Evolutionary conservation across 1,140 invertebrate genomes (phyloP), one percentile per base, ranked within the genome.

Genomic region (Pachypsylla venusta): DNA sequence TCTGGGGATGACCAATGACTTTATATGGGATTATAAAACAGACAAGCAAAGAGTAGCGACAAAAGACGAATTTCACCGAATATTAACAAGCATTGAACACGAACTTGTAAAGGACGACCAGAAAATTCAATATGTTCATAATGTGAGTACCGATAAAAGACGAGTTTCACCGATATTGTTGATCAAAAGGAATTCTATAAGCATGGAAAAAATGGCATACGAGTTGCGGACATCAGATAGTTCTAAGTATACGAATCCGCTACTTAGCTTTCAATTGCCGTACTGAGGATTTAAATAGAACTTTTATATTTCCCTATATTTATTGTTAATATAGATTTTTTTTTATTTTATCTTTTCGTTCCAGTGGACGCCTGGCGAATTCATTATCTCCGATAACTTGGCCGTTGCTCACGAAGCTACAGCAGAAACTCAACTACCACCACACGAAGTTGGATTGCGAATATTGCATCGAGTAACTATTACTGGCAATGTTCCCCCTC

Each of bases 331-430:
- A n/a, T n/a, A n/a, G n/a, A n/a, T n/a, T n/a, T n/a, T n/a, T n/a
- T n/a, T n/a, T n/a, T n/a, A n/a, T n/a, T n/a, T n/a, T n/a, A n/a
- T n/a, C n/a, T n/a, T n/a, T n/a, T n/a, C n/a, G 57, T 68, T 70
- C 16, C 66, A 76, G 75, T 76, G 75, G 75, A 67, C 72, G 64
- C 66, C 65, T 24, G 75, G 75, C 3, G 75, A 76, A 61, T 76
- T 76, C 58, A 75, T 76, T 35, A 73, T 76, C 24, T 76, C 74
- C 13, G 75, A 76, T 63, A 75, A 76, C 61, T 64, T 75, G 53
- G 70, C 74, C 16, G 71, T 76, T 13, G 75, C 68, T 27, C 75
- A 76, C 64, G 73, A 74, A 63, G 74, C 74, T 25, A 69, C 69
- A 20, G 69, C 70, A 30, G 70, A 75, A 58, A 74, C 72, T 0